Percentiles rank a stretch among this genome's conserved stretches.
Evolutionary conservation across 1,140 invertebrate genomes (phyloP).

Genomic region (Saccostrea echinata): DNA sequence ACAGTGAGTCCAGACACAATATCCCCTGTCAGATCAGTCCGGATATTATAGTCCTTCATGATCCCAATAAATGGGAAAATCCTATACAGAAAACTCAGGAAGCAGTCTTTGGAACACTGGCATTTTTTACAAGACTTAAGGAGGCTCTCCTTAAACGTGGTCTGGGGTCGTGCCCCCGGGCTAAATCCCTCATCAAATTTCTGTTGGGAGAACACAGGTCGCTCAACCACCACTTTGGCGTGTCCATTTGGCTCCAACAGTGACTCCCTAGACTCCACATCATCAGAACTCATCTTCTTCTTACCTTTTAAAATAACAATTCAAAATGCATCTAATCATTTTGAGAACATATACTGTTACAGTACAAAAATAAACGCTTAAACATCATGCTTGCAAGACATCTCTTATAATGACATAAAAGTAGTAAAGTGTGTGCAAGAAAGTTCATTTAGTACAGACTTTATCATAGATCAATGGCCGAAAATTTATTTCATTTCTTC

Average conservation of each 20-base stretch:
- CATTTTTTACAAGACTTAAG: slow-evolving; percentile 66
- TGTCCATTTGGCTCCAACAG: slow-evolving; percentile 57
- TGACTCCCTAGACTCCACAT: slow-evolving; percentile 55
- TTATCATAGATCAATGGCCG: too few relatives aligned
- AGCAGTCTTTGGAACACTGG: slow-evolving; percentile 67
- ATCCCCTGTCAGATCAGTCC: slow-evolving; percentile 76
- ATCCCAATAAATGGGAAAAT: slow-evolving; percentile 76
- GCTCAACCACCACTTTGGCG: slow-evolving; percentile 70
- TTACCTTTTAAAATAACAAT: slow-evolving; percentile 47
- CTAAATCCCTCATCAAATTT: slow-evolving; percentile 78
- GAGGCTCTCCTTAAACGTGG: slow-evolving; percentile 57
- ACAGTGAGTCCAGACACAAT: slow-evolving; percentile 81
- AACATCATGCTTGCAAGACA: too few relatives aligned
- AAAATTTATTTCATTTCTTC: too few relatives aligned
- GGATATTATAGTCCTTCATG: slow-evolving; percentile 76
- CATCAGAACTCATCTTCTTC: slow-evolving; percentile 47
- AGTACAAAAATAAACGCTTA: neutral
- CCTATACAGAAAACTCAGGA: slow-evolving; percentile 64
- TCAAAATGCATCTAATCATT: neutral
- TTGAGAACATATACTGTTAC: neutral
- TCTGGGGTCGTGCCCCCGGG: slow-evolving; percentile 51
- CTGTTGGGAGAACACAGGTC: slow-evolving; percentile 77
- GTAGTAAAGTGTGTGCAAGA: too few relatives aligned
- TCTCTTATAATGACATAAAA: too few relatives aligned
- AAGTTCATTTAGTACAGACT: too few relatives aligned